A percentile compares a stretch with the other conserved stretches of the same genome.
Conservation (phyloP, 2,888 invertebrate genomes). For the Amphipyra tragopoginis region DNA sequence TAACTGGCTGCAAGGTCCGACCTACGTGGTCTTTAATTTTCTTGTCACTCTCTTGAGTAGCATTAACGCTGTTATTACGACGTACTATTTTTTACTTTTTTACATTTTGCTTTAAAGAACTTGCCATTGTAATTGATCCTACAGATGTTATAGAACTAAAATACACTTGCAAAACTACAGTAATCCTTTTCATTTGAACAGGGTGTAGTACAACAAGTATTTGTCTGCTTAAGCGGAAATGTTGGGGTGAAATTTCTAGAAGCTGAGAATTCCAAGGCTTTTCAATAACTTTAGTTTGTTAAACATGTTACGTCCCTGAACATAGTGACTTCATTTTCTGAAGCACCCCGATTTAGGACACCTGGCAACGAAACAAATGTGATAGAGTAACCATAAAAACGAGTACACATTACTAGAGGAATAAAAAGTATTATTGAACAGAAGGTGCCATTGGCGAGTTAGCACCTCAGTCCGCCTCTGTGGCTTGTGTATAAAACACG, state of each 20-base stretch:
- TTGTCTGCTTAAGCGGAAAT: no score
- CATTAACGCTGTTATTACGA: conserved; percentile 2
- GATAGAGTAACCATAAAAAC: conserved; percentile 22
- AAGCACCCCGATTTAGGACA: neutral
- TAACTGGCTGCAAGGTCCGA: conserved; percentile 20
- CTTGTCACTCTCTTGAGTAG: conserved; percentile 24
- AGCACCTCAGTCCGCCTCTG: conserved; percentile 60
- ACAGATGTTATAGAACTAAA: no score
- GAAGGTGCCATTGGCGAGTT: conserved; percentile 49
- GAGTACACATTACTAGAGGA: conserved; percentile 30
- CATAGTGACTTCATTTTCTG: neutral
- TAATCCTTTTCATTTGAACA: no score
- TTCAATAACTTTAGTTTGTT: neutral
- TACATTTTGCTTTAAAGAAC: neutral
- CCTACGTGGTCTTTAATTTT: conserved; percentile 39
- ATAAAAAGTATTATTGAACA: conserved; percentile 38
- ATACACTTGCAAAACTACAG: no score
- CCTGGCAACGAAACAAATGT: conserved; percentile 6
- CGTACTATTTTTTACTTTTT: neutral
- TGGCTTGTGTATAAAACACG: conserved; percentile 69
- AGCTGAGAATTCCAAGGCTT: no score
- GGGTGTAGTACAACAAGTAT: no score
- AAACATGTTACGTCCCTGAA: neutral
- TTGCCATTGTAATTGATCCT: no score
- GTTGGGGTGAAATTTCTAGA: no score